Percentiles rank a stretch among this genome's conserved stretches.
These are phyloP conservation scores for Rhinatrema bivittatum DNA, from an alignment of 2,797 vertebrate species.

Conservation along the genomic window DNA sequence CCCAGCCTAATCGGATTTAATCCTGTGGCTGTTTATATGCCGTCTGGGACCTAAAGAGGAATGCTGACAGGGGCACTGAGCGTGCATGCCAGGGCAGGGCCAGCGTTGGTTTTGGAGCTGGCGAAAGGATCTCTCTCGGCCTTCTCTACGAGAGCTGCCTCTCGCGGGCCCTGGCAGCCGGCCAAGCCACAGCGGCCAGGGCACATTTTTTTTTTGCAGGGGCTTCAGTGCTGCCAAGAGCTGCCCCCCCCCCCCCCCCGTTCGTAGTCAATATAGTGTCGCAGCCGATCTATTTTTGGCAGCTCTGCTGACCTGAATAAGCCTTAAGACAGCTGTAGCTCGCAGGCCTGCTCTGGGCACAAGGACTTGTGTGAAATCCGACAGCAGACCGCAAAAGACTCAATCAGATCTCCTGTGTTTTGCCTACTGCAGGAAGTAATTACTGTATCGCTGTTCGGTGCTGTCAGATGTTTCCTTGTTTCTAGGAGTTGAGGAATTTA, in stretches of 20 bases:
- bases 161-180: neutral
- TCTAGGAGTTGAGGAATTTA: neutral
- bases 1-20: conserved; percentile 15
- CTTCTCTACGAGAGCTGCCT: conserved; percentile 24
- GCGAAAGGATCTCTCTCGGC: conserved; percentile 10
- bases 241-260: conserved; percentile 27
- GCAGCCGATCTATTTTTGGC: conserved; percentile 22
- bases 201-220: conserved; percentile 27
- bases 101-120: conserved; percentile 32
- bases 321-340: conserved; percentile 1
- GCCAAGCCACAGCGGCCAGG: conserved; percentile 13
- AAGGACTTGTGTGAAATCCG: conserved; percentile 1
- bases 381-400: conserved; percentile 11
- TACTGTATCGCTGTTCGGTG: too few species aligned
- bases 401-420: too few species aligned
- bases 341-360: conserved; percentile 5
- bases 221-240: conserved; percentile 20
- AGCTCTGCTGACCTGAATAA: conserved; percentile 10
- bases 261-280: conserved; percentile 17
- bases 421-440: too few species aligned
- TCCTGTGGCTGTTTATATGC: conserved; percentile 7
- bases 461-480: too few species aligned
- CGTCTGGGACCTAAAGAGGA: conserved; percentile 14
- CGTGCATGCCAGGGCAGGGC: conserved; percentile 17
- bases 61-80: conserved; percentile 2